A percentile compares a stretch with the other conserved stretches of the same genome.
phyloP scores from a whole-genome alignment of 2,888 invertebrate genomes.

The Epinotia nisella region DNA sequence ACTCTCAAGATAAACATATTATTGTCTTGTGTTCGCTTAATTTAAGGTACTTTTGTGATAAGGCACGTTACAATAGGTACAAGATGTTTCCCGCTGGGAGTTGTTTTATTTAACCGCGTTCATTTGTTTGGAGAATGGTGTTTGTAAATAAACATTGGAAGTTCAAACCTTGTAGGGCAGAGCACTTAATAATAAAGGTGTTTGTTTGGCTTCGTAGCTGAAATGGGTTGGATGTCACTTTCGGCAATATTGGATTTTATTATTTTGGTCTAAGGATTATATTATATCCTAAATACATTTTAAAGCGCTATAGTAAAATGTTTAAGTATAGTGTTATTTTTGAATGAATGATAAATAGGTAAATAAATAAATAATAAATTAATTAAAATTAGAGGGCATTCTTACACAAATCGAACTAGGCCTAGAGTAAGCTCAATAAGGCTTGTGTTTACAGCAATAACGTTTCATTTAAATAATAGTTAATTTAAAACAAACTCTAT shows the following conservation, averaged over 20 bases:
- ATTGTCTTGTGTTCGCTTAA: constrained; percentile 61
- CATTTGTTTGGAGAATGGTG: constrained; percentile 30
- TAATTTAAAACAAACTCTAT: too few species aligned
- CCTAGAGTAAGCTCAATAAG: too few species aligned
- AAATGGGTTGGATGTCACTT: not conserved
- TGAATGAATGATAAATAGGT: too few species aligned
- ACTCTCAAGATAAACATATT: constrained; percentile 48
- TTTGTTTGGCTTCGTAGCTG: constrained; percentile 14
- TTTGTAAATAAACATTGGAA: constrained; percentile 34
- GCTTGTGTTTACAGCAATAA: too few species aligned
- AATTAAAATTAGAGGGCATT: too few species aligned
- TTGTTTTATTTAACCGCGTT: constrained; percentile 35
- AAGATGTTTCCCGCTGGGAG: constrained; percentile 32
- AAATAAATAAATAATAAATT: too few species aligned
- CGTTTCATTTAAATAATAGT: too few species aligned
- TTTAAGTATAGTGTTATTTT: too few species aligned
- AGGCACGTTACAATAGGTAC: constrained; percentile 62
- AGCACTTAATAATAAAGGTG: constrained; percentile 24
- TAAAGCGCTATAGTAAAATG: too few species aligned
- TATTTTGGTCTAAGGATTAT: not conserved
- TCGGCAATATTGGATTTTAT: constrained; percentile 10
- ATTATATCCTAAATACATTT: too few species aligned
- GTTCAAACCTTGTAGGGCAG: constrained; percentile 23
- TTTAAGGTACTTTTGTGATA: constrained; percentile 61
- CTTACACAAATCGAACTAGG: too few species aligned